Conservation (phyloP, 2,797 vertebrate species). For the Enteromius thamalakanensis region DNA sequence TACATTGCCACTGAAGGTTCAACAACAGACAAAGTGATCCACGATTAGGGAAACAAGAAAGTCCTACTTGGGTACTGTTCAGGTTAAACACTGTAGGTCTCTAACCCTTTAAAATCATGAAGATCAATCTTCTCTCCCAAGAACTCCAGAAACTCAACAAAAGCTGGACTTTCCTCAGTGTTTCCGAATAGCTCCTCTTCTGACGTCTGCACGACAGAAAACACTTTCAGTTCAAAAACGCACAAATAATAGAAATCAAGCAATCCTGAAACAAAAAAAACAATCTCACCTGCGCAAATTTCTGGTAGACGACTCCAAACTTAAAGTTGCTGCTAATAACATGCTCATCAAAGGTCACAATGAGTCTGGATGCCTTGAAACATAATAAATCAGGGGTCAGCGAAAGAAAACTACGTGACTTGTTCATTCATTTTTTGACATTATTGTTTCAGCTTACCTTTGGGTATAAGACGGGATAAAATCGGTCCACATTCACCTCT, state of each 20-base stretch:
- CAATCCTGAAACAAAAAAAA: background rate
- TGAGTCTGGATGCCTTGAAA: conserved; percentile 89
- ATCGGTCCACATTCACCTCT: conserved; percentile 93
- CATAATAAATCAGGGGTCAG: background rate
- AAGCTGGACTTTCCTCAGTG: conserved; percentile 89
- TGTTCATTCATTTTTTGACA: background rate
- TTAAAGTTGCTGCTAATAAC: conserved; percentile 98
- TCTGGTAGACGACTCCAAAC: conserved; percentile 95
- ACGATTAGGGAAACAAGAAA: background rate
- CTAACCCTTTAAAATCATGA: conserved; percentile 94
- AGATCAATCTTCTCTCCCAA: conserved; percentile 91
- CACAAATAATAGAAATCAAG: background rate
- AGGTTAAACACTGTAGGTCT: conserved; percentile 40
- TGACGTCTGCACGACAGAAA: conserved; percentile 79
- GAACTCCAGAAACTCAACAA: conserved; percentile 89
- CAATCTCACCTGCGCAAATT: conserved; percentile 86
- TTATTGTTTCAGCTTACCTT: conserved; percentile 78
- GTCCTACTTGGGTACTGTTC: background rate
- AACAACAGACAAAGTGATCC: background rate
- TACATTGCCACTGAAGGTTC: background rate
- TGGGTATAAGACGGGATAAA: conserved; percentile 93
- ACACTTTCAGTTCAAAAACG: conserved; percentile 34
- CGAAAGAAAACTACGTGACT: background rate
- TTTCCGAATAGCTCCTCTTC: conserved; percentile 95
- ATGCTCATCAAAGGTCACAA: conserved; percentile 94